Percentiles rank a stretch among this genome's conserved stretches.
phyloP scores from a whole-genome alignment of 2,888 invertebrate species.

The Rotaria socialis region DNA sequence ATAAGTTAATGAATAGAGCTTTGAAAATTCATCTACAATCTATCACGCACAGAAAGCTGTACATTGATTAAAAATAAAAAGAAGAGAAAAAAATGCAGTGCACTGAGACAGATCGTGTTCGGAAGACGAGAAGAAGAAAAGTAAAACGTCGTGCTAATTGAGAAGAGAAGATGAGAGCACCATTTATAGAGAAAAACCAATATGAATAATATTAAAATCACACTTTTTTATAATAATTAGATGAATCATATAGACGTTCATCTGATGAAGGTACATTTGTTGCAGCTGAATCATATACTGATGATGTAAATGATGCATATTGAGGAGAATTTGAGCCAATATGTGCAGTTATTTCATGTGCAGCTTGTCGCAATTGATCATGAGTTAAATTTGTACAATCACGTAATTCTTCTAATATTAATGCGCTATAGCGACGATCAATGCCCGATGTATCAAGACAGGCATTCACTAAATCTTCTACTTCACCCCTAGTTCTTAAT shows the following conservation, averaged over 20 bases:
- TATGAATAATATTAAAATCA: background rate
- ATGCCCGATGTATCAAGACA: constrained; percentile 45
- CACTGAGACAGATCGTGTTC: background rate
- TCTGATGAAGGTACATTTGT: constrained; percentile 6
- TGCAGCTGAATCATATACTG: background rate
- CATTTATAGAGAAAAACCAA: background rate
- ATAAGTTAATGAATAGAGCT: background rate
- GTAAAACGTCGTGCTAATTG: background rate
- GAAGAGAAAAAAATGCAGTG: background rate
- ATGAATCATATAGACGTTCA: background rate
- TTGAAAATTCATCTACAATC: background rate
- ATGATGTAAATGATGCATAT: background rate
- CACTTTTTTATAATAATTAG: background rate
- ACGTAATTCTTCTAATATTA: constrained; percentile 44
- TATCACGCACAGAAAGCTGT: constrained; percentile 4
- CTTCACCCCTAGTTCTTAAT: background rate
- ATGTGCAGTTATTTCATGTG: constrained; percentile 25
- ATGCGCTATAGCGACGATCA: constrained; percentile 40
- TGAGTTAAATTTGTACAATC: constrained; percentile 41
- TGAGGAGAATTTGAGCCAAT: background rate
- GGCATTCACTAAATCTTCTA: constrained; percentile 38
- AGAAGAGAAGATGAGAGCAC: background rate
- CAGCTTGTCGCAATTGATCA: constrained; percentile 45
- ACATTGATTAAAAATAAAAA: background rate
- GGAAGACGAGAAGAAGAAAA: background rate